Evolutionary conservation across 2,113 vertebrate genomes (phyloP).

Genomic region (Periophthalmus modestus): DNA sequence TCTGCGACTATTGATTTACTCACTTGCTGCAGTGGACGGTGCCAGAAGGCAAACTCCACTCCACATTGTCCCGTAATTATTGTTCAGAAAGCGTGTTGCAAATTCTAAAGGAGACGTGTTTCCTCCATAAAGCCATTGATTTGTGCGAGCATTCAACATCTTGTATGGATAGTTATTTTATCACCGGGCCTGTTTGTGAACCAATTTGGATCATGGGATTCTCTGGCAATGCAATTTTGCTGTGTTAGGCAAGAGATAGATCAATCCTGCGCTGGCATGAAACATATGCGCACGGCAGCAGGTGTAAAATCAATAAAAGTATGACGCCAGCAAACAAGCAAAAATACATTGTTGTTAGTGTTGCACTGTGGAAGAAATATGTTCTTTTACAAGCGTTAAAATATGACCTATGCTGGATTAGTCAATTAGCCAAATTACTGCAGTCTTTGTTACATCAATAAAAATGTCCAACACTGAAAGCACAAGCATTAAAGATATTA

Average conservation of each 20-base stretch:
- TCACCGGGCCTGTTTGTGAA: constrained; percentile 22
- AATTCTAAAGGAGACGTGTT: constrained; percentile 30
- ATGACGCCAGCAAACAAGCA: constrained; percentile 14
- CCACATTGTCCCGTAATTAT: constrained; percentile 38
- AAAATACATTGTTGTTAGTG: neutral
- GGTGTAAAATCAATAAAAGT: constrained; percentile 34
- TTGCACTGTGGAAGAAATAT: neutral
- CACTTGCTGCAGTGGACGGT: constrained; percentile 26
- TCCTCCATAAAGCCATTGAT: constrained; percentile 28
- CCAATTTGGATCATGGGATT: constrained; percentile 1
- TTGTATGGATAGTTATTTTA: constrained; percentile 28
- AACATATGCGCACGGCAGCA: constrained; percentile 14
- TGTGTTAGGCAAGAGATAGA: constrained; percentile 45
- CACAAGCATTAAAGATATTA: constrained; percentile 3
- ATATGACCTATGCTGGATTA: neutral
- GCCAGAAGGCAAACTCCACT: constrained; percentile 24
- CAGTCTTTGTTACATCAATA: neutral
- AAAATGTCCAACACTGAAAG: neutral
- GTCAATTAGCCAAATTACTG: neutral
- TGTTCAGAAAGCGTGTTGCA: constrained; percentile 22
- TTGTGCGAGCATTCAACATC: constrained; percentile 16
- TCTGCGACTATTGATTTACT: constrained; percentile 50
- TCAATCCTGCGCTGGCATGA: neutral
- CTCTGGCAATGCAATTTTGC: constrained; percentile 10
- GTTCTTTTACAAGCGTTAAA: neutral